Percentiles rank a stretch among this genome's conserved stretches.
Conservation (phyloP, 2,113 vertebrate species). For the Genyomyrus donnyi region DNA sequence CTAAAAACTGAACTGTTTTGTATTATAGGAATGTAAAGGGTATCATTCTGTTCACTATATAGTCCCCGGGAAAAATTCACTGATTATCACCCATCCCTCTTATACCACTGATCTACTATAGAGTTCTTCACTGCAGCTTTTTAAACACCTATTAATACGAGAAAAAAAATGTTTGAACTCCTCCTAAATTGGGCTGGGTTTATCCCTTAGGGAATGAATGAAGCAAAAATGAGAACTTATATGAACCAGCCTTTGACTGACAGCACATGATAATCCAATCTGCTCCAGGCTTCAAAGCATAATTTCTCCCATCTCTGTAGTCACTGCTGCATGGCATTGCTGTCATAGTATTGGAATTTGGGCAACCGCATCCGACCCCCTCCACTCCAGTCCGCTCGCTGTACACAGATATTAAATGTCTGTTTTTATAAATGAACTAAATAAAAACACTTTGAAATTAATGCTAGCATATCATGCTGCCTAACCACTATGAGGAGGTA, state of each 20-base stretch:
- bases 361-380: background rate
- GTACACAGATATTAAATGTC: background rate
- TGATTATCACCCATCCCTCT: background rate
- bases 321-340: background rate
- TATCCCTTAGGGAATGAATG: background rate
- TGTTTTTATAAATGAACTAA: background rate
- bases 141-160: background rate
- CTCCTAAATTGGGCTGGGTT: background rate
- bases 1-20: background rate
- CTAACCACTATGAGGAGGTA: background rate
- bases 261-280: background rate
- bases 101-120: background rate
- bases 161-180: background rate
- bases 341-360: background rate
- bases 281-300: background rate
- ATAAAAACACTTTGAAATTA: background rate
- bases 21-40: background rate
- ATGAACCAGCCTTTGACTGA: background rate
- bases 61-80: background rate
- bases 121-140: background rate
- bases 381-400: background rate
- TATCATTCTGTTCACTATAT: background rate
- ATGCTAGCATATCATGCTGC: background rate
- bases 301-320: background rate
- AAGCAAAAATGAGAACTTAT: background rate